Evolutionary conservation across 2,113 vertebrate species (phyloP).

Genomic region (Pyrgilauda ruficollis): DNA sequence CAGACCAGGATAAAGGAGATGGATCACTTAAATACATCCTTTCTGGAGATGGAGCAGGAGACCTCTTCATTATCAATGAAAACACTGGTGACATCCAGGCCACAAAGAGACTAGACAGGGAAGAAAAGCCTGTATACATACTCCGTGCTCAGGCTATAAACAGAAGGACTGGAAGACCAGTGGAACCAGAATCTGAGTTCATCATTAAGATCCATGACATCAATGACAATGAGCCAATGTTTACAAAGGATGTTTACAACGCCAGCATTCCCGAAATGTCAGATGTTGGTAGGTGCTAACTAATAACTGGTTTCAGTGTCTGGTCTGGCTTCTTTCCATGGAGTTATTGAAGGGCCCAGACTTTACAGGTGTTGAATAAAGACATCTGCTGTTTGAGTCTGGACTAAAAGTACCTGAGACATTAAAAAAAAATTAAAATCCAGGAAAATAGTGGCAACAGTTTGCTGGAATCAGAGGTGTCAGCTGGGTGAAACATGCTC

Average conservation of each 20-base stretch:
- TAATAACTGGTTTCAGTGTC: not conserved
- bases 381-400: not conserved
- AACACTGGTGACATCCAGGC: slow-evolving; percentile 97
- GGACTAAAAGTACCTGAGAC: not conserved
- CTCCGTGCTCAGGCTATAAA: slow-evolving; percentile 92
- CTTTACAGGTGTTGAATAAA: not conserved
- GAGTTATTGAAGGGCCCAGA: not conserved
- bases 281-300: slow-evolving; percentile 83
- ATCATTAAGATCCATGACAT: slow-evolving; percentile 98
- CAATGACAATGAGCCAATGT: slow-evolving; percentile 94
- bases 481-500: not conserved
- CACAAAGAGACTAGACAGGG: slow-evolving; percentile 92
- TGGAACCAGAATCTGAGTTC: slow-evolving; percentile 94
- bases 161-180: slow-evolving; percentile 85
- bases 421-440: not conserved
- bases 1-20: slow-evolving; percentile 90
- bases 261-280: slow-evolving; percentile 93
- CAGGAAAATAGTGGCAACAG: not conserved
- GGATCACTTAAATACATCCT: slow-evolving; percentile 92
- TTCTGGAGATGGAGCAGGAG: slow-evolving; percentile 92
- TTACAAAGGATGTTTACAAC: slow-evolving; percentile 87
- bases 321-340: not conserved
- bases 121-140: slow-evolving; percentile 90
- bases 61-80: slow-evolving; percentile 93
- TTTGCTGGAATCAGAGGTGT: not conserved